phyloP scores from a whole-genome alignment of 2,888 invertebrate genomes.

The Hetaerina titia region DNA sequence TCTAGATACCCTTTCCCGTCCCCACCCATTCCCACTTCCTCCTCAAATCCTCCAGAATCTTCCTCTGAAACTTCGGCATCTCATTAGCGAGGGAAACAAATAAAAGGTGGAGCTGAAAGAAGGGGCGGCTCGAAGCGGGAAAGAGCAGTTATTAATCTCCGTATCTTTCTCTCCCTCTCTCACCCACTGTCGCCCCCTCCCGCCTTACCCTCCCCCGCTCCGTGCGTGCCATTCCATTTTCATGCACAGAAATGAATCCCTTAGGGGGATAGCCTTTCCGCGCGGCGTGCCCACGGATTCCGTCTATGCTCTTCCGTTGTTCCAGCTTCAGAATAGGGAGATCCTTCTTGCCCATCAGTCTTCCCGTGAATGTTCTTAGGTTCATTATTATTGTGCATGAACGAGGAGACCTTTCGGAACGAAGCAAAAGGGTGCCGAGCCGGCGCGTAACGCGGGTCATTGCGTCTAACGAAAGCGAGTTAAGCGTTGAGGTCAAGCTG shows the following conservation, averaged over 20 bases:
- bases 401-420: not conserved
- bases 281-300: not conserved
- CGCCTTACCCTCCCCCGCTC: not conserved
- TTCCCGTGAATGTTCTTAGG: not conserved
- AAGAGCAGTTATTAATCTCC: slow-evolving; percentile 39
- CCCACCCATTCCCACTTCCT: not conserved
- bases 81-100: slow-evolving; percentile 32
- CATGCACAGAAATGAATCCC: slow-evolving; percentile 16
- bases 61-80: slow-evolving; percentile 31
- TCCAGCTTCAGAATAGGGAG: not conserved
- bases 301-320: not conserved
- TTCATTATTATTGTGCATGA: not conserved
- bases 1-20: not conserved
- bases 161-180: not conserved
- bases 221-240: not conserved
- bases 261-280: not conserved
- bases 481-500: no score
- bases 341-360: not conserved
- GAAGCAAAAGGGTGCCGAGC: no score
- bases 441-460: no score
- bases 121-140: slow-evolving; percentile 23
- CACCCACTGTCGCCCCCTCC: not conserved
- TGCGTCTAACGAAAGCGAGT: no score
- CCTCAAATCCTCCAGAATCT: slow-evolving; percentile 33
- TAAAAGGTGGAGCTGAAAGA: slow-evolving; percentile 16